phyloP scores from a whole-genome alignment of 2,888 invertebrate genomes.

The Oligia strigilis region DNA sequence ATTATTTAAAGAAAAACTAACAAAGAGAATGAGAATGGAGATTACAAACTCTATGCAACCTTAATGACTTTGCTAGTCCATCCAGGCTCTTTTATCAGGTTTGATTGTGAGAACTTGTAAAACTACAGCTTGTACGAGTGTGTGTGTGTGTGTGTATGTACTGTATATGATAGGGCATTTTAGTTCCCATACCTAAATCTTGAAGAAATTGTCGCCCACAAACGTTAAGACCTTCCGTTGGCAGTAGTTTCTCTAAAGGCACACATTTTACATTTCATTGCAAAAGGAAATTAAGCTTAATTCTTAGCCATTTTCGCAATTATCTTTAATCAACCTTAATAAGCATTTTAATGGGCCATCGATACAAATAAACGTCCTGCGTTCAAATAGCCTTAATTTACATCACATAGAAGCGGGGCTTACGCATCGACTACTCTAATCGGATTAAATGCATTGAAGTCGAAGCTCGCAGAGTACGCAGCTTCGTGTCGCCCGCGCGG shows the following conservation, averaged over 20 bases:
- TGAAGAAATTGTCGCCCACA: neutral
- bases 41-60: neutral
- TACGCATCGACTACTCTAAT: conserved; percentile 76
- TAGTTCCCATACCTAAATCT: neutral
- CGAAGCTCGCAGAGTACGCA: conserved; percentile 69
- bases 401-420: conserved; percentile 61
- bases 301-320: conserved; percentile 57
- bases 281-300: conserved; percentile 47
- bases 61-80: neutral
- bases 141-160: neutral
- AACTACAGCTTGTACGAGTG: too few species aligned
- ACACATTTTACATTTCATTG: conserved; percentile 32
- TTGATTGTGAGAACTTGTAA: conserved; percentile 11
- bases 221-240: neutral
- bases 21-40: neutral
- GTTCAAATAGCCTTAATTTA: conserved; percentile 73
- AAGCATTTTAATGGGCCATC: conserved; percentile 62
- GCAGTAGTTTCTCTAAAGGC: conserved; percentile 10
- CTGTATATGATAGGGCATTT: neutral
- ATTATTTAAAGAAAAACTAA: neutral
- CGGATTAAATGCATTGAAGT: conserved; percentile 81
- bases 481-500: conserved; percentile 71
- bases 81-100: neutral
- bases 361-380: conserved; percentile 70
- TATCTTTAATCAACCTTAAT: conserved; percentile 64